A percentile compares a stretch with the other conserved stretches of the same genome.
Evolutionary conservation across 2,113 vertebrate genomes (phyloP).

Genomic region (Benitochromis conjunctus): DNA sequence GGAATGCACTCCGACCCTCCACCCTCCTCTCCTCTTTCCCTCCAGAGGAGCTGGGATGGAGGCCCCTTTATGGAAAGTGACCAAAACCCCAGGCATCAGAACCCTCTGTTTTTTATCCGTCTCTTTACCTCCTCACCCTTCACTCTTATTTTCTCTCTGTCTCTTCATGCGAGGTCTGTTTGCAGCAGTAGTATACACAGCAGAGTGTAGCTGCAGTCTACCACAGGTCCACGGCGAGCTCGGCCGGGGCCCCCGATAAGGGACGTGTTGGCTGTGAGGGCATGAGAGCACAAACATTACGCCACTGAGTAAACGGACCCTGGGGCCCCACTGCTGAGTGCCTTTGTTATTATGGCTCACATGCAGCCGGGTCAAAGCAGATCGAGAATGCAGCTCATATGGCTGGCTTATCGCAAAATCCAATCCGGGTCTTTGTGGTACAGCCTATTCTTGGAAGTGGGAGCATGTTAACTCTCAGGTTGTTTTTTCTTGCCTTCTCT

Average conservation of each 20-base stretch:
- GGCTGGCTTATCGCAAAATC: constrained; percentile 64
- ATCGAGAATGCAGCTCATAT: constrained; percentile 61
- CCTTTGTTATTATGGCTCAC: constrained; percentile 68
- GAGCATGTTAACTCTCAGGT: constrained; percentile 5
- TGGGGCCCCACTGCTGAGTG: constrained; percentile 60
- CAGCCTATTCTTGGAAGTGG: constrained; percentile 46
- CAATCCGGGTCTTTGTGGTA: constrained; percentile 34
- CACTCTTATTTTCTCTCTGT: constrained; percentile 3
- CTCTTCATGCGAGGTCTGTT: constrained; percentile 57
- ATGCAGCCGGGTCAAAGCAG: constrained; percentile 51
- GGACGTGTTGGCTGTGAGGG: constrained; percentile 51
- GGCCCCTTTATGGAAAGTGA: constrained; percentile 58
- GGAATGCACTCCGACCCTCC: constrained; percentile 54
- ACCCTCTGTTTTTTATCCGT: constrained; percentile 49
- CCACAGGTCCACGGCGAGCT: neutral
- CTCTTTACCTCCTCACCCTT: constrained; percentile 33
- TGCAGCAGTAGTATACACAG: constrained; percentile 55
- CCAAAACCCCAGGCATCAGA: constrained; percentile 50
- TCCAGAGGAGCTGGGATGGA: constrained; percentile 44
- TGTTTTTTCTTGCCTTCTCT: neutral
- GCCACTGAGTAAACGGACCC: constrained; percentile 74
- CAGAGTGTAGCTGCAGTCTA: constrained; percentile 10
- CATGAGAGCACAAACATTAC: constrained; percentile 75
- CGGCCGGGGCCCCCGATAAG: constrained; percentile 60
- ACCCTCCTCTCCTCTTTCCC: constrained; percentile 46